Base-by-base conservation (phyloP, 2,113 vertebrate genomes). In the Misgurnus mizolepis region DNA sequence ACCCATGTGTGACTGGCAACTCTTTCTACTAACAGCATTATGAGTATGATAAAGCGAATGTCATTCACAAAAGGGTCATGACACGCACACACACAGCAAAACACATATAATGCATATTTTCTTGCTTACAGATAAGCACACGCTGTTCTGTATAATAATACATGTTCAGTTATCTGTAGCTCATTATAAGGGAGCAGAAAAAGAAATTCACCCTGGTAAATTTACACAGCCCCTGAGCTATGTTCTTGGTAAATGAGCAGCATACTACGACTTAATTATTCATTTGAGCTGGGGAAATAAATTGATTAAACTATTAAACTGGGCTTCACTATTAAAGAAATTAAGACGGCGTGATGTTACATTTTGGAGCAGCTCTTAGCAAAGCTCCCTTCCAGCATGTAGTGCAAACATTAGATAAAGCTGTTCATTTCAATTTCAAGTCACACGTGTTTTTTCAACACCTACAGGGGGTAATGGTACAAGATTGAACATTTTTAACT, bases 271-370 rank as follows among this genome's bases (percentile, higher is more conserved):
- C 82, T 80, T 45, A 61, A 88, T 83, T 82, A 86, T 82, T 85
- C 47, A 78, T 80, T 55, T 72, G 62, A 81, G 82, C 50, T 22
- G 53, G 49, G 47, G 79, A 17, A 71, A 81, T 74, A 71, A 45
- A 82, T 55, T 60, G 70, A 85, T 82, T 76, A 83, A 87, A 82
- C 77, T 78, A 75, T 79, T 84, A 67, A 8, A 55, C 40, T 14
- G 6, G 55, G 27, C 60, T 84, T 78, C 79, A 76, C 67, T 17
- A 79, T 61, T 45, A 70, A 50, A 68, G 73, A 66, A 84, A 81
- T 72, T 4, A 61, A 83, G 82, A 74, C 67, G 62, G 14, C 72
- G 40, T 6, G 15, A 80, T 69, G 43, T 50, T 65, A 12, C 14
- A 10, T 53, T 40, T 47, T 72, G 69, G 34, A 78, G 45, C 41